Percentiles rank a stretch among this genome's conserved stretches.
These are phyloP conservation scores for Phaethornis superciliosus DNA, from an alignment of 2,113 vertebrate species.

Conservation along the genomic window DNA sequence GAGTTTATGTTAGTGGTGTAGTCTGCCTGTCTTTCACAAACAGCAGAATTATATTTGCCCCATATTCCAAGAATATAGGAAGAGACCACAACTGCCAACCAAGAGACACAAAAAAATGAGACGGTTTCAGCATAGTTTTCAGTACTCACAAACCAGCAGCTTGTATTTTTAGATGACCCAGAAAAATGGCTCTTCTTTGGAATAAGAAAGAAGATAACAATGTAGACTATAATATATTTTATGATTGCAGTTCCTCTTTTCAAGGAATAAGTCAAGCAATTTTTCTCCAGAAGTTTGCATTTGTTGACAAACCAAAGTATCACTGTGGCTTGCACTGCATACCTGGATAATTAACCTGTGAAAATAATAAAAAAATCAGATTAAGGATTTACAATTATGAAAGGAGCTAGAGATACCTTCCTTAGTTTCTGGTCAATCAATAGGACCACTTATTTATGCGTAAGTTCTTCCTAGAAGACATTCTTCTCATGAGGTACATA, in stretches of 20 bases:
- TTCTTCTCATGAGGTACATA: background rate
- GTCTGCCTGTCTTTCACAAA: background rate
- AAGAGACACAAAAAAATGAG: background rate
- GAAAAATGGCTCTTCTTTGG: background rate
- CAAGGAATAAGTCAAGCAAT: background rate
- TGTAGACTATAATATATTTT: background rate
- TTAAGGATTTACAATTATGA: background rate
- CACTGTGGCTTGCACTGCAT: background rate
- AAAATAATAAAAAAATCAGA: background rate
- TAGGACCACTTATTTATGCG: background rate
- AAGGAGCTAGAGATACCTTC: background rate
- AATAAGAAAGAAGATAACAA: background rate
- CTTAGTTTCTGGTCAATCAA: background rate
- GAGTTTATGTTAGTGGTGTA: background rate
- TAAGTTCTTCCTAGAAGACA: background rate
- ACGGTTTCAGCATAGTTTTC: background rate
- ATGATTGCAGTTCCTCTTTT: background rate
- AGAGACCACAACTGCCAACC: background rate
- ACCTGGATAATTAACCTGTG: background rate
- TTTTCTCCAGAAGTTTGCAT: background rate
- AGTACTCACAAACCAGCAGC: background rate
- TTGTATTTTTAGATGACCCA: constrained; percentile 6
- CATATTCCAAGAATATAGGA: background rate
- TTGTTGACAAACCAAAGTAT: background rate
- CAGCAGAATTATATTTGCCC: background rate